Base-by-base conservation (phyloP, 2,113 vertebrate genomes). In the Hyaena hyaena region DNA sequence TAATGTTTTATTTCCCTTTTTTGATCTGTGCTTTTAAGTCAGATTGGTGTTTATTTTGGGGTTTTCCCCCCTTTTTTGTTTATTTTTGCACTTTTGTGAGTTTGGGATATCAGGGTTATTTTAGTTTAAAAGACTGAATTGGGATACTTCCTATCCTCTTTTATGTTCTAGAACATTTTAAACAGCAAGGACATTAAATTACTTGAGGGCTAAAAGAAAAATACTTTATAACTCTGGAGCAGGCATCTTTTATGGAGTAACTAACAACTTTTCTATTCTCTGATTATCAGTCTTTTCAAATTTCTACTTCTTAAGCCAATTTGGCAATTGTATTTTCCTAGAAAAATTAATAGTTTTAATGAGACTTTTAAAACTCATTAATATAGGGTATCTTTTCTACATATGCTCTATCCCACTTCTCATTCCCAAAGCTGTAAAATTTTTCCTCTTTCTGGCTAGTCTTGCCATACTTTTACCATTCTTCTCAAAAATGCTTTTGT, bases 71-170 rank as follows among this genome's bases (percentile, higher is more conserved):
- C 4, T 14, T 73, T 77, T 50, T 63, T 48, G 12, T 74, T 88
- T 45, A 23, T 55, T 83, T 87, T 83, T 92, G 48, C 71, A 50
- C 39, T 93, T 89, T 53, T 92, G 28, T 77, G 87, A 73, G 53
- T 73, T 93, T 90, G 10, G 14, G n/a, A 23, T 19, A 61, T 81
- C 48, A 74, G 58, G 16, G 11, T 88, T 92, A 43, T 65, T 77
- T 97, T 83, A 55, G 7, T 87, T 90, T 92, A 73, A 80, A 95
- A 93, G 94, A 66, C 55, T 63, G 45, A 77, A 91, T 28, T 71
- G 9, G 31, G 17, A 88, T 6, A 15, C 10, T 79, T 91, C 69
- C 19, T 50, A 61, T 58, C 19, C 19, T 90, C 39, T 77, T 86
- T 69, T 84, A 65, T 50, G 21, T 95, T 95, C 50, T 93, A 7